Percentiles rank a stretch among this genome's conserved stretches.
phyloP scores from a whole-genome alignment of 2,113 vertebrate species.

The Engystomops pustulosus region DNA sequence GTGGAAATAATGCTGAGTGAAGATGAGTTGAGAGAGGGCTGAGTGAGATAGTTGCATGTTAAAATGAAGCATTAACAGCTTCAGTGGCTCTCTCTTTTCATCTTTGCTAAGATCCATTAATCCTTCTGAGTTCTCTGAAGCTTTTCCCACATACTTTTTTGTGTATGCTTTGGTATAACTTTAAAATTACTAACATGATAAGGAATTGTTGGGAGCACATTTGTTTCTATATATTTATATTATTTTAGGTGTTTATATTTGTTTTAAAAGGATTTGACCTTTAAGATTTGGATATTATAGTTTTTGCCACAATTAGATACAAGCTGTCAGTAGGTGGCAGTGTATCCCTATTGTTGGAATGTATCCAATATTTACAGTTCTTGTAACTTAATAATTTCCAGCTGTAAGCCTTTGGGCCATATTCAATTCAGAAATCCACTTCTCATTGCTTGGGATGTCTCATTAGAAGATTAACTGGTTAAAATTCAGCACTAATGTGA shows the following conservation, averaged over 20 bases:
- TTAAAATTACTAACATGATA: too few relatives aligned
- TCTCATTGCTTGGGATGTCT: constrained; percentile 71
- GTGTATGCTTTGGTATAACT: too few relatives aligned
- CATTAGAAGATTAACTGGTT: constrained; percentile 73
- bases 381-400: constrained; percentile 63
- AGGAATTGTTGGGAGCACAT: too few relatives aligned
- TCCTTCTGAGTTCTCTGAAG: too few relatives aligned
- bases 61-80: too few relatives aligned
- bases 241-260: neutral
- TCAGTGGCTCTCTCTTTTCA: too few relatives aligned
- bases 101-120: too few relatives aligned
- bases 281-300: neutral
- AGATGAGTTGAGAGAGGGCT: too few relatives aligned
- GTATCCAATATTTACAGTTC: constrained; percentile 61
- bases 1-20: too few relatives aligned
- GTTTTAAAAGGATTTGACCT: neutral
- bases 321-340: constrained; percentile 76
- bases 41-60: too few relatives aligned
- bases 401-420: constrained; percentile 69
- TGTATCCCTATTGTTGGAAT: constrained; percentile 64
- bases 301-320: neutral
- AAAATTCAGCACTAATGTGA: constrained; percentile 72
- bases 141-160: too few relatives aligned
- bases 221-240: neutral
- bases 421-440: constrained; percentile 67